Percentiles rank a stretch among this genome's conserved stretches.
Conservation (phyloP, 1,140 invertebrate genomes). For the Choristoneura fumiferana region DNA sequence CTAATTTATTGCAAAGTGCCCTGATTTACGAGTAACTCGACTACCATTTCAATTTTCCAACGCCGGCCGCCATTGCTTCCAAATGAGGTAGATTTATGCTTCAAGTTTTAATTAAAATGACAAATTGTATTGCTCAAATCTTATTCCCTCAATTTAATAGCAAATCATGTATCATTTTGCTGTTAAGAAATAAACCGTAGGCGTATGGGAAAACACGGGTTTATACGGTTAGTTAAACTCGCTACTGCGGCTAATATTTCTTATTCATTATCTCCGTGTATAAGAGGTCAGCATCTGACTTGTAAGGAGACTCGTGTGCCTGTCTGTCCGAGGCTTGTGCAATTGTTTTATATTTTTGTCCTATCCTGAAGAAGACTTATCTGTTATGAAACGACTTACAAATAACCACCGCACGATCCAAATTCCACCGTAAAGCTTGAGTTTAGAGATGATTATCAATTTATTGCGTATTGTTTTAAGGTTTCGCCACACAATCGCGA, state of each 20-base stretch:
- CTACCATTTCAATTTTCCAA: too few species aligned
- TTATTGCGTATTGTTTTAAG: background rate
- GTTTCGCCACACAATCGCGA: background rate
- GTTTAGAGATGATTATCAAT: background rate
- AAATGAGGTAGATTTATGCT: slow-evolving; percentile 4
- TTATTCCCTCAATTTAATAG: background rate
- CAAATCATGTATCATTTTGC: slow-evolving; percentile 9
- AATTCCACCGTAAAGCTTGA: background rate
- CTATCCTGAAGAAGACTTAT: slow-evolving; percentile 31
- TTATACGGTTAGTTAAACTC: slow-evolving; percentile 15
- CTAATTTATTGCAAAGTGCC: too few species aligned
- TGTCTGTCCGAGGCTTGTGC: slow-evolving; percentile 57
- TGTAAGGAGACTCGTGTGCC: slow-evolving; percentile 47
- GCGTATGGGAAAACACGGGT: slow-evolving; percentile 3
- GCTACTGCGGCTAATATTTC: slow-evolving; percentile 21
- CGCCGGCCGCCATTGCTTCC: background rate
- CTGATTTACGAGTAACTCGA: too few species aligned
- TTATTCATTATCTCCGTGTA: slow-evolving; percentile 46
- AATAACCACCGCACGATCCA: background rate
- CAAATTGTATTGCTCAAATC: slow-evolving; percentile 11
- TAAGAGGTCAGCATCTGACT: slow-evolving; percentile 57
- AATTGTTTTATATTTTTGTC: slow-evolving; percentile 73
- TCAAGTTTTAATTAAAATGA: slow-evolving; percentile 18
- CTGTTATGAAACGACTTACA: background rate
- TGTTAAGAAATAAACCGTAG: background rate